Evolutionary conservation across 2,888 invertebrate species (phyloP).

Genomic region (Trissonchulus sp.): DNA sequence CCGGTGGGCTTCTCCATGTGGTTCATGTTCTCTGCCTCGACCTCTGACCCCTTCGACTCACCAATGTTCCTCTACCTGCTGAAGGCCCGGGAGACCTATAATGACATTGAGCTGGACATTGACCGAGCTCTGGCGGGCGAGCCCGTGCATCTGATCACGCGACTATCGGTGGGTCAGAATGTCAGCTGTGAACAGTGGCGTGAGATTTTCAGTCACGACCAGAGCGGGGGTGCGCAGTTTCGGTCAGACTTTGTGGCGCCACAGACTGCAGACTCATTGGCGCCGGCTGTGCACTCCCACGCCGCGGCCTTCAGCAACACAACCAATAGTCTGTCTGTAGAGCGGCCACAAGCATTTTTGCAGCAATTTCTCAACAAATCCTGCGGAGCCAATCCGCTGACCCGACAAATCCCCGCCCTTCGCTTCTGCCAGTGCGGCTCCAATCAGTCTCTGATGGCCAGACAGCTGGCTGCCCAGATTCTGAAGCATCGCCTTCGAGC

Average conservation of each 20-base stretch:
- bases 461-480: not conserved
- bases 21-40: slow-evolving; percentile 22
- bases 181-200: not conserved
- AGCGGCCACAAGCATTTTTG: not conserved
- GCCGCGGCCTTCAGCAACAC: too few species aligned
- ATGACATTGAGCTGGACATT: slow-evolving; percentile 20
- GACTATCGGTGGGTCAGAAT: not conserved
- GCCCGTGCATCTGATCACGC: not conserved
- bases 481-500: not conserved
- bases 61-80: slow-evolving; percentile 22
- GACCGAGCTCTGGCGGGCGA: slow-evolving; percentile 13
- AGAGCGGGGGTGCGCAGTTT: not conserved
- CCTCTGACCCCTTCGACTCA: slow-evolving; percentile 25
- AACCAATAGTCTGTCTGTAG: not conserved
- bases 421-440: slow-evolving; percentile 24
- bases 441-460: not conserved
- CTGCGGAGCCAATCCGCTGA: slow-evolving; percentile 8
- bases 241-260: too few species aligned
- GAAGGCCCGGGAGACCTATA: slow-evolving; percentile 23
- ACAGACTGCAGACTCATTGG: not conserved
- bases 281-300: too few species aligned
- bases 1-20: slow-evolving; percentile 20
- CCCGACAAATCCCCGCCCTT: not conserved
- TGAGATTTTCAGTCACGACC: not conserved
- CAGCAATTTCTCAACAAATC: slow-evolving; percentile 4